Evolutionary conservation across 2,113 vertebrate species (phyloP), one percentile per base, ranked within the genome.

Genomic region (Tapirus terrestris): DNA sequence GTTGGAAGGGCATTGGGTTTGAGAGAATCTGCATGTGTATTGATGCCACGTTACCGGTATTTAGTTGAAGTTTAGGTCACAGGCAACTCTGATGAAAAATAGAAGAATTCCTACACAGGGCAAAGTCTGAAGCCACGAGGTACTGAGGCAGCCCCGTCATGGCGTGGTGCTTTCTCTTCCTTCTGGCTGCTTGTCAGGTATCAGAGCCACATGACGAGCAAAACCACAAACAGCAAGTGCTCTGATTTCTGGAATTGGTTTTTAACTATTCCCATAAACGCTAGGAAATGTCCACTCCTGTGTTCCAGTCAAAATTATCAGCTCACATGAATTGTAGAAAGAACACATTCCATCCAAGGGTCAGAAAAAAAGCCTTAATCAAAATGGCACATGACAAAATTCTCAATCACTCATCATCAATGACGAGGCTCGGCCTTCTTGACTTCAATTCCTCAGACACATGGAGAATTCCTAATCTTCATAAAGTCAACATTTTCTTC

Each of bases 221-320:
- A 85, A 96, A 65, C 88, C 96, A 58, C 90, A 94, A 94, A 79
- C 33, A 94, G 79, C 27, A 27, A 82, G 63, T 73, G 43, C 84
- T 94, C 61, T 43, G 7, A 63, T 93, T 60, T 95, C 92, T 88
- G 75, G 61, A 77, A 92, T 96, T 92, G 21, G 95, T 94, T 96
- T 95, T 33, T 72, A 90, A 92, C 61, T 33, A n/a, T 84, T 95
- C 92, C 83, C 86, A 94, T 81, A 51, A 95, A 86, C 68, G 95
- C 33, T 18, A 83, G 70, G 89, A 95, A 94, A 81, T 31, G 63
- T 31, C 79, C 89, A 82, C 89, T 96, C 90, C 84, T 89, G 68
- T 80, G 86, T 97, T 89, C 56, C 75, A 84, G 96, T 65, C 91
- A 65, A 75, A 90, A 88, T 67, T 13, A 85, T 90, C 60, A 61